These are phyloP conservation scores for Drosophila burlai DNA, from an alignment of 1,140 invertebrate genomes.

Conservation along the genomic window DNA sequence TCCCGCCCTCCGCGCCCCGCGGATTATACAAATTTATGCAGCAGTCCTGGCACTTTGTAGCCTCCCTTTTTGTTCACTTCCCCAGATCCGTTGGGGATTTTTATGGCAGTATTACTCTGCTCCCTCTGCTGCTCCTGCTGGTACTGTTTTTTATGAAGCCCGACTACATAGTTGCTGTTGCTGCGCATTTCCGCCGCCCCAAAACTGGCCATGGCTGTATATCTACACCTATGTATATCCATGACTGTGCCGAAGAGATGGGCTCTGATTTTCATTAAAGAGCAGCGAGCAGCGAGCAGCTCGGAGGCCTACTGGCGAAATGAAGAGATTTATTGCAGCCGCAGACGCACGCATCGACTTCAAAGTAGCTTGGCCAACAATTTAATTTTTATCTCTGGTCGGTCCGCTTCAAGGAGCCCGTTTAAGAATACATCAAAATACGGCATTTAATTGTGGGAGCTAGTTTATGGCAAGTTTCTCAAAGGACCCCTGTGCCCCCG, in stretches of 20 bases:
- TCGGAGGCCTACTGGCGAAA: slow-evolving; percentile 29
- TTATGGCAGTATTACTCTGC: slow-evolving; percentile 48
- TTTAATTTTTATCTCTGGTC: slow-evolving; percentile 44
- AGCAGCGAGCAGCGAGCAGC: slow-evolving; percentile 18
- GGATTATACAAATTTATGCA: slow-evolving; percentile 83
- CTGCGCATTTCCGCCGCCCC: slow-evolving; percentile 59
- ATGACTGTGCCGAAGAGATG: background rate
- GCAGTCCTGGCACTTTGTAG: slow-evolving; percentile 69
- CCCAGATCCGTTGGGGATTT: slow-evolving; percentile 47
- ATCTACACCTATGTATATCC: background rate
- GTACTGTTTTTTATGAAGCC: slow-evolving; percentile 68
- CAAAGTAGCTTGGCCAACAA: slow-evolving; percentile 63
- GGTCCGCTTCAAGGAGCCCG: slow-evolving; percentile 12
- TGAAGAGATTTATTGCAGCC: slow-evolving; percentile 42
- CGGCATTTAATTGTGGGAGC: slow-evolving; percentile 42
- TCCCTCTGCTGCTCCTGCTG: background rate
- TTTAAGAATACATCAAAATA: slow-evolving; percentile 53
- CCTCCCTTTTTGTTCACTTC: slow-evolving; percentile 4
- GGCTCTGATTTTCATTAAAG: slow-evolving; percentile 76
- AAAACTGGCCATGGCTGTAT: slow-evolving; percentile 7
- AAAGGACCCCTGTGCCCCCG: slow-evolving; percentile 40
- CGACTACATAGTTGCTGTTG: slow-evolving; percentile 55
- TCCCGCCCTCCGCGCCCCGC: slow-evolving; percentile 12
- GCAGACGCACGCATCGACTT: slow-evolving; percentile 52
- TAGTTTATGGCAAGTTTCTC: slow-evolving; percentile 31